Percentiles rank a stretch among this genome's conserved stretches.
phyloP scores from a whole-genome alignment of 2,888 invertebrate species.

The Diloba caeruleocephala region DNA sequence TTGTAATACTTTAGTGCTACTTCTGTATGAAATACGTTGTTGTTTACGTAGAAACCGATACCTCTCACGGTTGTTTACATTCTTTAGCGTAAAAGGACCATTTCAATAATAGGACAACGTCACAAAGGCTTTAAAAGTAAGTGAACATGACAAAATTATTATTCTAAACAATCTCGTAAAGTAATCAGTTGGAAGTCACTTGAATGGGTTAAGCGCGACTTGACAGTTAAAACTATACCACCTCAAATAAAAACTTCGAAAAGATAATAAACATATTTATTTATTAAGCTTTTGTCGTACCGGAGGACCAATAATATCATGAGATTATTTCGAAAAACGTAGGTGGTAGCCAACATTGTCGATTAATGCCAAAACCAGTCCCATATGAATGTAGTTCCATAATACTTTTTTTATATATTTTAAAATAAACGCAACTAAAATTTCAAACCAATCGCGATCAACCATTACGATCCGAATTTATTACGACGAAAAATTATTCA shows the following conservation, averaged over 20 bases:
- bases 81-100: too few relatives aligned
- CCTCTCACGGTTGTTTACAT: too few relatives aligned
- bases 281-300: constrained; percentile 71
- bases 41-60: too few relatives aligned
- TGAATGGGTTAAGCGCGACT: constrained; percentile 12
- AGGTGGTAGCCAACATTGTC: constrained; percentile 74
- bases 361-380: constrained; percentile 77
- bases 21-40: too few relatives aligned
- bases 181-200: not conserved
- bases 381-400: constrained; percentile 62
- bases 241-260: constrained; percentile 62
- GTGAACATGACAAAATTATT: not conserved
- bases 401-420: constrained; percentile 59
- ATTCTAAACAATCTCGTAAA: constrained; percentile 5
- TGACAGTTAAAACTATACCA: constrained; percentile 20
- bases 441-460: constrained; percentile 82
- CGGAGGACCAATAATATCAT: constrained; percentile 69
- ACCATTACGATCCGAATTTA: constrained; percentile 87
- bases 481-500: constrained; percentile 87
- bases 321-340: constrained; percentile 64
- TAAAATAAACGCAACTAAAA: constrained; percentile 79
- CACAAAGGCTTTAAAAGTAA: not conserved
- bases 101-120: not conserved
- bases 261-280: constrained; percentile 68
- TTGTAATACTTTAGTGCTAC: too few relatives aligned